Evolutionary conservation across 2,113 vertebrate genomes (phyloP), one percentile per base, ranked within the genome.

Genomic region (Cyprichromis sp.): DNA sequence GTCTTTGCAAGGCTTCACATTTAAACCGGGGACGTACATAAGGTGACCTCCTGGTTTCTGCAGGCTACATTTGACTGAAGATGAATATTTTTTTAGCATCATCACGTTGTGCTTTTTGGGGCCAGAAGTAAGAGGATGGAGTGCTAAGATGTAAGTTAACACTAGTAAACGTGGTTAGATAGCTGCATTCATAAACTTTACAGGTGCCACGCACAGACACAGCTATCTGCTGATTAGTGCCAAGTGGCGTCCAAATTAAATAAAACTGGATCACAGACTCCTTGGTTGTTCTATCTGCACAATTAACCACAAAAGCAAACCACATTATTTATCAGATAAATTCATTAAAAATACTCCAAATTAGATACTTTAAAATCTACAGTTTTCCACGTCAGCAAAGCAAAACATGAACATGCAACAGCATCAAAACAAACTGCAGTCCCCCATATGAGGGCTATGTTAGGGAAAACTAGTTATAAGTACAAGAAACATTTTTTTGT

Each of bases 151-250:
- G 40, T 42, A 13, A 71, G 71, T 76, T 47, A 76, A 8, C 38
- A 10, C 6, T 3, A 8, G 21, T 45, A 73, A 73, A 16, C 2
- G 1, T 45, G 21, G 38, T 73, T 17, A 47, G 14, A 45, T 1
- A 6, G 29, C 14, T 61, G 57, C 57, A 61, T 31, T 61, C 26
- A 31, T 7, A 26, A 45, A 3, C 40, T 17, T 26, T 17, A 45
- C 66, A 71, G 36, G 38, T 73, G 21, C 40, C 5, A 7, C 2
- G 0, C 19, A 21, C 34, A 0, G 13, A 26, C 38, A 47, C 24
- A 7, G 14, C 9, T 5, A 47, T 45, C 71, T 47, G 42, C 68
- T 76, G 21, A 73, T 47, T 76, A 29, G 40, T 0, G n/a, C 36
- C n/a, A 71, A 21, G 36, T 26, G 17, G n/a, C 13, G 3, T 73